Conservation (phyloP, 2,113 vertebrate genomes). For the Saguinus imperator region DNA sequence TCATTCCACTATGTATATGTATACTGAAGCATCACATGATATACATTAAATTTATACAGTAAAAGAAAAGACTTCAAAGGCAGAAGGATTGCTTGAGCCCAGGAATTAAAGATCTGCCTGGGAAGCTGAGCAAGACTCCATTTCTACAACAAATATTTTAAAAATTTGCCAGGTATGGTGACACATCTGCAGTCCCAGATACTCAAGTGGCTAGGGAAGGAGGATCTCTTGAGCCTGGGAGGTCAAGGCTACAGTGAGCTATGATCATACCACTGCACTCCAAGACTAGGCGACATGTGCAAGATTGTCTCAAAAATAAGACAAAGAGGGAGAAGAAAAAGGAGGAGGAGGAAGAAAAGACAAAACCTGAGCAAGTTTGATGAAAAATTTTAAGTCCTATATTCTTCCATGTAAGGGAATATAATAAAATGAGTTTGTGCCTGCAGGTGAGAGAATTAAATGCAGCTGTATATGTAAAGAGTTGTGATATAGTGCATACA, state of each 20-base stretch:
- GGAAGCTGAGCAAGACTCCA: no score
- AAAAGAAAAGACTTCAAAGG: not conserved
- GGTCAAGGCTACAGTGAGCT: not conserved
- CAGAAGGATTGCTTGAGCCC: no score
- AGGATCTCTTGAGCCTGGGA: not conserved
- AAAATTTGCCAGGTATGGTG: not conserved
- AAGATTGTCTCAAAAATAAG: not conserved
- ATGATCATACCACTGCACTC: not conserved
- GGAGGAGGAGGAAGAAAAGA: not conserved
- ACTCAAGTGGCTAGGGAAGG: not conserved
- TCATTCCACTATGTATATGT: not conserved
- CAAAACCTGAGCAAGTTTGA: not conserved
- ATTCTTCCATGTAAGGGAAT: accelerated
- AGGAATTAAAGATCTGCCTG: no score
- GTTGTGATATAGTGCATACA: accelerated
- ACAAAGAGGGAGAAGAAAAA: no score
- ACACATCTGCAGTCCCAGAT: not conserved
- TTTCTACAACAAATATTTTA: no score
- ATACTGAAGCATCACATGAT: not conserved
- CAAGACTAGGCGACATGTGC: not conserved
- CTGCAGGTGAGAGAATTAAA: not conserved
- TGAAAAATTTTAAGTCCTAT: no score
- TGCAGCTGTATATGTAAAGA: accelerated
- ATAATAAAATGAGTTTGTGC: accelerated
- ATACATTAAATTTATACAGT: not conserved